These are phyloP conservation scores for Spodoptera picta DNA, from an alignment of 2,888 invertebrate genomes.

Conservation along the genomic window DNA sequence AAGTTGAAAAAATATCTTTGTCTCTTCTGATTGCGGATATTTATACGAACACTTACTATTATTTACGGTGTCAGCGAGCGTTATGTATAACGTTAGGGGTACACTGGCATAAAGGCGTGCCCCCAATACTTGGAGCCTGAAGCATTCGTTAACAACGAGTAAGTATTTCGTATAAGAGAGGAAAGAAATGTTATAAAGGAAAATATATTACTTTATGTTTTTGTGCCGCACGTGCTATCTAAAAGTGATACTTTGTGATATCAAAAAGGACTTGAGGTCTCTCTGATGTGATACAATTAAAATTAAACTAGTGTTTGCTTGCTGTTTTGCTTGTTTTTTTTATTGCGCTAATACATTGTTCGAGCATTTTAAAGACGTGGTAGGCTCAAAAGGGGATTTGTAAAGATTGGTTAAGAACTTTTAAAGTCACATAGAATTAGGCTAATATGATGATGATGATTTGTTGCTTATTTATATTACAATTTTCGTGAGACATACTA, in stretches of 20 bases:
- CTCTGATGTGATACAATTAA: background rate
- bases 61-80: constrained; percentile 42
- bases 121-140: constrained; percentile 27
- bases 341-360: too few species aligned
- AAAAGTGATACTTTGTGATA: background rate
- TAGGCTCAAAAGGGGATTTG: too few species aligned
- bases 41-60: constrained; percentile 54
- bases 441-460: too few species aligned
- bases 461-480: too few species aligned
- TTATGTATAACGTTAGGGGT: constrained; percentile 34
- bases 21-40: constrained; percentile 49
- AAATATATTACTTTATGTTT: constrained; percentile 15
- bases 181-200: constrained; percentile 32
- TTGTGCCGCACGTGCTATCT: constrained; percentile 8
- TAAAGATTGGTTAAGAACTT: too few species aligned
- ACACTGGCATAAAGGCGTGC: constrained; percentile 38
- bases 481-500: too few species aligned
- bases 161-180: constrained; percentile 29
- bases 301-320: too few species aligned
- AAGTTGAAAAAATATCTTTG: constrained; percentile 42
- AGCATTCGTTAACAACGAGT: constrained; percentile 48
- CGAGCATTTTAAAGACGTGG: too few species aligned
- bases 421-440: too few species aligned
- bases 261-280: background rate
- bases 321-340: too few species aligned